Evolutionary conservation across 2,888 invertebrate genomes (phyloP), one percentile per base, ranked within the genome.

Genomic region (Gandaritis pyraliata): DNA sequence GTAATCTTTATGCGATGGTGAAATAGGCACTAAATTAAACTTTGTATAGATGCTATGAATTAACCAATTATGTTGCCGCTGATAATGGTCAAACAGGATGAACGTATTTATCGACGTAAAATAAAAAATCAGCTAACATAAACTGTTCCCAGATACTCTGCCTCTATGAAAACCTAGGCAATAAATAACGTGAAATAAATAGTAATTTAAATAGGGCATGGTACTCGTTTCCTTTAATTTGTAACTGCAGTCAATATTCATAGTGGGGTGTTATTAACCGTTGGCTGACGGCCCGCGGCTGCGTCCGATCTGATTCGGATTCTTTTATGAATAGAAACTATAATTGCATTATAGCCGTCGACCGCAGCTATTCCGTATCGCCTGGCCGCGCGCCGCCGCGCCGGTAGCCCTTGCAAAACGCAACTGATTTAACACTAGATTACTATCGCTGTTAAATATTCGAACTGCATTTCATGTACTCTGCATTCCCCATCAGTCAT

Each of bases 311-410:
- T 83, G 82, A 86, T 86, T 86, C 82, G 76, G 81, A 87, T 85
- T 90, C 88, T 90, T 90, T 89, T 86, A 85, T 85, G 86, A 86
- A 86, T 85, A 85, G 85, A 80, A 84, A 80, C 79, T 72, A 78
- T 86, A 88, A 89, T 90, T 87, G 85, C 86, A 81, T 78, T 76
- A n/a, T n/a, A 82, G 76, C 78, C 74, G 71, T 71, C 74, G 72
- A 75, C 77, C 68, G 75, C 72, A 70, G 74, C 68, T 74, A 75
- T 66, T 66, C 68, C 63, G 54, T 60, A 58, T 62, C 56, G 50
- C 54, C 57, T 59, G 63, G 77, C 23, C 23, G 6, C 23, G 72
- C 73, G 72, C 74, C 64, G 66, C 77, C 72, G 72, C 72, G 74
- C 16, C 41, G 41, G 10, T 64, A 64, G 71, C 70, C 69, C 77